These are phyloP conservation scores for Bombus pyrosoma DNA, from an alignment of 1,140 invertebrate species.

Conservation along the genomic window DNA sequence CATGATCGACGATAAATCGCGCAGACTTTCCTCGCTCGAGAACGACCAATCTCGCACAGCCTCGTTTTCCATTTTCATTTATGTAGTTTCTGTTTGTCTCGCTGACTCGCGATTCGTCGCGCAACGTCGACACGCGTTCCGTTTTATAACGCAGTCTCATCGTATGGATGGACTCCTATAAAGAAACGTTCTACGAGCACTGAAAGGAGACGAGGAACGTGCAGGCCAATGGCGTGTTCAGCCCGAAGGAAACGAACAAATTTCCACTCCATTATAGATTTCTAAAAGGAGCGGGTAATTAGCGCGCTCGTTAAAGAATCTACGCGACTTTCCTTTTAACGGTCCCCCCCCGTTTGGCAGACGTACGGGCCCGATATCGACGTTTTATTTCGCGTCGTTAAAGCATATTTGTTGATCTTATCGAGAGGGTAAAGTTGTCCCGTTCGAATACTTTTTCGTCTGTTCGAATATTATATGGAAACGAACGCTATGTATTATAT, in stretches of 20 bases:
- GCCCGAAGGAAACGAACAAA: neutral
- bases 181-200: no score
- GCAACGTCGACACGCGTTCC: no score
- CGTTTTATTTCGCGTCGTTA: no score
- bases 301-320: neutral
- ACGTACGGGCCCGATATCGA: no score
- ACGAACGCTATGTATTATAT: no score
- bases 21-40: conserved; percentile 19
- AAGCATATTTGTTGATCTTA: neutral
- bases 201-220: no score
- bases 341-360: no score
- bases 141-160: no score
- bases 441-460: no score
- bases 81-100: neutral
- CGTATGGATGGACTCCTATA: no score
- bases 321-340: conserved; percentile 1
- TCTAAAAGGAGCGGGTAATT: conserved; percentile 12
- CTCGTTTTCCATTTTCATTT: conserved; percentile 36
- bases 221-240: neutral
- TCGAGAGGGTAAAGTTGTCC: neutral
- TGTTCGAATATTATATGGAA: no score
- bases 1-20: no score
- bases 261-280: conserved; percentile 10
- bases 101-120: conserved; percentile 3
- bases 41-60: neutral